phyloP scores from a whole-genome alignment of 2,888 invertebrate species.

The Leptothorax acervorum region DNA sequence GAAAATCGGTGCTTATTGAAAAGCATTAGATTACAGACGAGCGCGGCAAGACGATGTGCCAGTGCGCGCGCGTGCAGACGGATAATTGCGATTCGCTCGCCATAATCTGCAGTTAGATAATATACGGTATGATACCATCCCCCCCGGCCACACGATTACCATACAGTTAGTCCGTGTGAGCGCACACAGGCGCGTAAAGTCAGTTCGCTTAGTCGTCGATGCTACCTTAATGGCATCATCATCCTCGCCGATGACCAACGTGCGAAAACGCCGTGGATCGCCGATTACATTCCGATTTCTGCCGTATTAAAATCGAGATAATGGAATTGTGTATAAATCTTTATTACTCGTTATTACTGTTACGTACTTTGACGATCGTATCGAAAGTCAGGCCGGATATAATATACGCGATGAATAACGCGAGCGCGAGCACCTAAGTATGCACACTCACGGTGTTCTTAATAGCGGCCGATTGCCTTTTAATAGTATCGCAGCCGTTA shows the following conservation, averaged over 20 bases:
- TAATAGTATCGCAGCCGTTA: slow-evolving; percentile 63
- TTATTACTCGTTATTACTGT: neutral
- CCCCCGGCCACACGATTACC: slow-evolving; percentile 77
- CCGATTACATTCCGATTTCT: slow-evolving; percentile 60
- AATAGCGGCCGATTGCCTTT: slow-evolving; percentile 58
- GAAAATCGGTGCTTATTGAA: slow-evolving; percentile 82
- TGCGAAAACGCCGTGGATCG: slow-evolving; percentile 60
- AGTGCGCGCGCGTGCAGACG: slow-evolving; percentile 71
- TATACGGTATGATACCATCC: slow-evolving; percentile 77
- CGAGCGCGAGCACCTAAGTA: neutral
- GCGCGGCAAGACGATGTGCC: slow-evolving; percentile 53
- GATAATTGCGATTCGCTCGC: slow-evolving; percentile 80
- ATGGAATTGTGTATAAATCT: slow-evolving; percentile 57
- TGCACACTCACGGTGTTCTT: slow-evolving; percentile 44
- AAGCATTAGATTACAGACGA: slow-evolving; percentile 80
- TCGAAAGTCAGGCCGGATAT: neutral
- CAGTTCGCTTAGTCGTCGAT: slow-evolving; percentile 55
- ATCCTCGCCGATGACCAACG: slow-evolving; percentile 39
- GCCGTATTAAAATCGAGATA: slow-evolving; percentile 60
- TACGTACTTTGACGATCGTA: neutral
- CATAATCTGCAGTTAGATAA: slow-evolving; percentile 79
- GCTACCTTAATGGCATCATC: slow-evolving; percentile 74
- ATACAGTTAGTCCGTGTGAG: slow-evolving; percentile 71
- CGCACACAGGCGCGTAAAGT: neutral
- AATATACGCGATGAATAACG: neutral